Conservation (phyloP, 64 coral and sea anemone genomes). For the Platygyra sinensis region DNA sequence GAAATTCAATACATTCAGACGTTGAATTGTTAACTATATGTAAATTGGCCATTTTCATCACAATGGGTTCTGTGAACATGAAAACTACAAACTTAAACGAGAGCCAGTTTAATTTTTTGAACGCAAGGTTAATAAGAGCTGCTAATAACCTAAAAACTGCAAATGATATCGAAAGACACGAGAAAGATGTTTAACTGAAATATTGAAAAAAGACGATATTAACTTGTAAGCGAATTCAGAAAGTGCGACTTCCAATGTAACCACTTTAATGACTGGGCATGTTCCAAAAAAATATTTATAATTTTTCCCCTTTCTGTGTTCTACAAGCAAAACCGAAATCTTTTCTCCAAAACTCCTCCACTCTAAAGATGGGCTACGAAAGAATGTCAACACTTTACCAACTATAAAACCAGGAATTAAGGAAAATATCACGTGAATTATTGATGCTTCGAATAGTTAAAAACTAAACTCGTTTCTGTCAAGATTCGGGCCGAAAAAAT, state of each 20-base stretch:
- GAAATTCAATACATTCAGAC: background rate
- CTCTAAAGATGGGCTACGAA: background rate
- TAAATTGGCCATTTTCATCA: background rate
- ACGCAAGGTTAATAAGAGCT: background rate
- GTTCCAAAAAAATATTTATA: background rate
- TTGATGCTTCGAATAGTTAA: background rate
- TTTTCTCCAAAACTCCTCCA: background rate
- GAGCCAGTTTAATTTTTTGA: background rate
- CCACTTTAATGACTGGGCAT: background rate
- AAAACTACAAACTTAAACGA: background rate
- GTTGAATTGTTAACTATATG: background rate
- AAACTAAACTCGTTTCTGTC: background rate
- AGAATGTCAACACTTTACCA: constrained; percentile 45
- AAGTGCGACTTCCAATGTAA: background rate
- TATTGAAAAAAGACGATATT: background rate
- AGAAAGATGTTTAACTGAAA: background rate
- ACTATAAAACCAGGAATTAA: constrained; percentile 2
- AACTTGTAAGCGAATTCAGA: background rate
- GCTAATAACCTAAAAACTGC: background rate
- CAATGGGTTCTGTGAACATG: background rate
- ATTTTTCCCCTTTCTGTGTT: background rate
- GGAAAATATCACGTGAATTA: constrained; percentile 10
- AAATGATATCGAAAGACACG: background rate
- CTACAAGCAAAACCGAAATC: background rate
- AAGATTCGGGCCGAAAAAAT: background rate